phyloP scores from a whole-genome alignment of 2,888 invertebrate genomes.

The Tetrapedia diversipes region DNA sequence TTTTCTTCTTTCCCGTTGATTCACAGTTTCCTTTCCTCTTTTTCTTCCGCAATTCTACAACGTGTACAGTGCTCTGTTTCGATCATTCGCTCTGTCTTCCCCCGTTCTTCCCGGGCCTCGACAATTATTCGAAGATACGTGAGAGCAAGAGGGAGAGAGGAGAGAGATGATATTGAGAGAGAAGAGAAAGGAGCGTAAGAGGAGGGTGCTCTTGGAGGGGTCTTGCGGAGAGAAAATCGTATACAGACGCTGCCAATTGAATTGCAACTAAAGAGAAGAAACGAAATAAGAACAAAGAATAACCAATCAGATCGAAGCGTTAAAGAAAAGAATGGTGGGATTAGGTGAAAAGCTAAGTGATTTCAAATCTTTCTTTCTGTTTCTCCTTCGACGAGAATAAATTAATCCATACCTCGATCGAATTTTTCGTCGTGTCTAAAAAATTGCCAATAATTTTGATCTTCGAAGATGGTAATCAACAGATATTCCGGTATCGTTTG shows the following conservation, averaged over 20 bases:
- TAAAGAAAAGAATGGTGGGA: constrained; percentile 16
- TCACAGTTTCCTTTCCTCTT: no score
- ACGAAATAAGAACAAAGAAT: background rate
- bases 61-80: no score
- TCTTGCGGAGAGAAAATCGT: constrained; percentile 56
- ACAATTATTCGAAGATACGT: constrained; percentile 58
- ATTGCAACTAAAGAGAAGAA: constrained; percentile 7
- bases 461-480: background rate
- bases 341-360: constrained; percentile 18
- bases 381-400: background rate
- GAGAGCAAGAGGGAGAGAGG: constrained; percentile 59
- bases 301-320: background rate
- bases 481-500: background rate
- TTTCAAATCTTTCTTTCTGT: constrained; percentile 37
- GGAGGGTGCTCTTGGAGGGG: constrained; percentile 48
- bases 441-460: background rate
- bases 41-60: no score
- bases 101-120: constrained; percentile 52
- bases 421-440: background rate
- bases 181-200: constrained; percentile 62
- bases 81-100: constrained; percentile 49
- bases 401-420: background rate
- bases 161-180: constrained; percentile 49
- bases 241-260: constrained; percentile 58
- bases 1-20: no score